Base-by-base conservation (phyloP, 2,888 invertebrate genomes). In the Archips crataeganus region DNA sequence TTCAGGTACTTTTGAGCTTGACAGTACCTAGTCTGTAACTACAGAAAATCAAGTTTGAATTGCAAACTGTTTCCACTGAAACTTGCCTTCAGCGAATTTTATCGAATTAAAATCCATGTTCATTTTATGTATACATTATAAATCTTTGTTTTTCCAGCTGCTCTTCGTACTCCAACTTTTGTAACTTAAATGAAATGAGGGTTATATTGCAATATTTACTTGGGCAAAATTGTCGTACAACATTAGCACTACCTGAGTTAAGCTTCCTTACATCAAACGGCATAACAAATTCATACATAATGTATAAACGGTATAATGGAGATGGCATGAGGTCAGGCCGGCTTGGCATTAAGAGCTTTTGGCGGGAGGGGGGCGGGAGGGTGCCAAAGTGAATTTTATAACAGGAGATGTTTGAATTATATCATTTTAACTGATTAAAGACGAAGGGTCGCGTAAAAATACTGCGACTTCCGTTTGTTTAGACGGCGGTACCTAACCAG, bases 221-320 rank as follows among this genome's bases (percentile, higher is more conserved):
- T 60, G 79, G 71, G 75, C 76, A 81, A 87, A 87, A 86, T 88
- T 86, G 82, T 88, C 88, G 87, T 85, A 84, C 88, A 90, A 88
- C 89, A 87, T 85, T 87, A 84, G 87, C 88, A 90, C 91, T 93
- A 93, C 92, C 92, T 91, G 90, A 86, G 87, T 88, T 90, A 88
- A 89, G 91, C 94, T 92, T 92, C 92, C 93, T 94, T 91, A 93
- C 93, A 94, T 94, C 94, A 94, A 94, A 94, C 91, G 88, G 93
- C 93, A 94, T 94, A 93, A 93, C 92, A 93, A 92, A 93, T 92
- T 94, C 93, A 94, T 94, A 93, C 93, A 94, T 94, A 86, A 94
- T 94, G 93, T 94, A 94, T 94, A 92, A 91, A 91, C 92, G 90
- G 92, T 93, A 93, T 94, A 94, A 94, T 94, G 94, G 93, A 91